phyloP scores from a whole-genome alignment of 1,140 invertebrate genomes.

The Papilio machaon region DNA sequence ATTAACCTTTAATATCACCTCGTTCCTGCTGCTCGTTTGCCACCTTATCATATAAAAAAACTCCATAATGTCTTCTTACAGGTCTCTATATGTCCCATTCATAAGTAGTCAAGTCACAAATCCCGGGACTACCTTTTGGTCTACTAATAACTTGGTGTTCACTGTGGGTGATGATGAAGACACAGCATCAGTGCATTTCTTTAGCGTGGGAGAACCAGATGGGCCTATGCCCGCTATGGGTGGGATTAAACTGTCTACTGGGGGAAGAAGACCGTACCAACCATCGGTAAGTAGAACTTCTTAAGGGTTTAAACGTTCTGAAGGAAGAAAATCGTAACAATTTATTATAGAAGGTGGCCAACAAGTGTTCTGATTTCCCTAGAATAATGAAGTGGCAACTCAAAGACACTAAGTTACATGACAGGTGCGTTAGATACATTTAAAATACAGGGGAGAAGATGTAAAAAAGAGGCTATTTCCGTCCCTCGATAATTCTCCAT shows the following conservation, averaged over 20 bases:
- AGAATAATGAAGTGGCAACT: no score
- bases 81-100: slow-evolving; percentile 67
- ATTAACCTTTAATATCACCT: no score
- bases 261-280: slow-evolving; percentile 58
- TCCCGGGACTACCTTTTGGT: slow-evolving; percentile 64
- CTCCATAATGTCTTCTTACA: slow-evolving; percentile 43
- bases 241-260: slow-evolving; percentile 55
- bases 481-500: no score
- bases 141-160: slow-evolving; percentile 68
- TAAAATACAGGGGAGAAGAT: no score
- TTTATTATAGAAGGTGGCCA: no score
- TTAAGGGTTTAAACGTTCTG: no score
- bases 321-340: no score
- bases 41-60: neutral
- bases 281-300: slow-evolving; percentile 55
- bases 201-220: slow-evolving; percentile 59
- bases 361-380: no score
- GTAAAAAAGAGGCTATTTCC: no score
- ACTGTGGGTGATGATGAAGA: slow-evolving; percentile 60
- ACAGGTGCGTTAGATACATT: no score
- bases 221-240: slow-evolving; percentile 59
- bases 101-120: slow-evolving; percentile 59
- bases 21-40: no score
- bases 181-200: slow-evolving; percentile 58
- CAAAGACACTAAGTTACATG: no score